Evolutionary conservation across 2,888 invertebrate genomes (phyloP), one percentile per base, ranked within the genome.

Genomic region (Hypsopygia costalis): DNA sequence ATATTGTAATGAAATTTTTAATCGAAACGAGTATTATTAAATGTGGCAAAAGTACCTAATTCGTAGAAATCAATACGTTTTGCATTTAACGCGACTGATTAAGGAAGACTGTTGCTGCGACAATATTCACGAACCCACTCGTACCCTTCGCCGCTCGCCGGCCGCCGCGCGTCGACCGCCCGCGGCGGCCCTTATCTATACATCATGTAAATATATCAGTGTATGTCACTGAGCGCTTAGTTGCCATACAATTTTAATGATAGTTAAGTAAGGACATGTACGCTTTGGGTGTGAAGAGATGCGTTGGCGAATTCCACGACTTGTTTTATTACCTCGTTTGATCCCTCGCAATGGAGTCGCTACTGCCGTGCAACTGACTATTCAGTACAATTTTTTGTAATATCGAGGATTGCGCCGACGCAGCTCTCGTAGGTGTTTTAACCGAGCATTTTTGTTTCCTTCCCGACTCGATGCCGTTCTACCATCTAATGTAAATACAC

Each of bases 221-320:
- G 81, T 49, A 52, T 47, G 48, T 51, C 82, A 77, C 85, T 85
- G 85, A 81, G 64, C 71, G 83, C 81, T 82, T 86, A 78, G 87
- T 86, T 86, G 87, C 87, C 87, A 88, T 88, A 88, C 79, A 82
- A 73, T 77, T 66, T 68, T 80, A 79, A 75, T 75, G 70, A 72
- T 87, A 86, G 83, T 78, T 69, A 82, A 76, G 76, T 80, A 73
- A 74, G 67, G 65, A 69, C 71, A 55, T 59, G 61, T 66, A 58
- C 66, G 67, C 67, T 70, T 69, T 47, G 27, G 52, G 49, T 51
- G 53, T 60, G 49, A 50, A 46, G 58, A 36, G 47, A 53, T 52
- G 58, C 54, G 62, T 44, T 53, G 62, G 55, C 50, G 55, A 21
- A 38, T 42, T 32, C 21, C 12, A 9, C 12, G 5, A 22, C 22